Conservation (phyloP, 1,140 invertebrate species). For the Caenorhabditis remanei region DNA sequence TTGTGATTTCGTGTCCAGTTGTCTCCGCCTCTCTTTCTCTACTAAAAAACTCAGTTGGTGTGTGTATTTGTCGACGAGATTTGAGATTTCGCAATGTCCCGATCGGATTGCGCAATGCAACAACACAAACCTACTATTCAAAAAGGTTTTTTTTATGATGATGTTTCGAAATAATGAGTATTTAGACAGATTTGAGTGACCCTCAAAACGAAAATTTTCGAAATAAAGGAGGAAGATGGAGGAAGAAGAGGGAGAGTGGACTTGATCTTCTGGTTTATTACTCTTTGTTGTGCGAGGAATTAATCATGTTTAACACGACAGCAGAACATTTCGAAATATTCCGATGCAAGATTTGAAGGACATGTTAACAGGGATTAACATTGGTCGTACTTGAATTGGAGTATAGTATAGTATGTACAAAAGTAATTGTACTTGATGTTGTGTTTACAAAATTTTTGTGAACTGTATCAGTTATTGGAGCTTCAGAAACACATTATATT, state of each 20-base stretch:
- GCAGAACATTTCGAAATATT: neutral
- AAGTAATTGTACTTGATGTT: too few species aligned
- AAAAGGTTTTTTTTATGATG: neutral
- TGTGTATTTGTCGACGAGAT: conserved; percentile 21
- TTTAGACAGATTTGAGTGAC: neutral
- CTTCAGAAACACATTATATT: too few species aligned
- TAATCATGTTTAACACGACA: neutral
- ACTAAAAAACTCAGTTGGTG: neutral
- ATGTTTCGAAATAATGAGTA: conserved; percentile 9
- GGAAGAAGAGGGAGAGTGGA: neutral
- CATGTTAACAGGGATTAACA: too few species aligned
- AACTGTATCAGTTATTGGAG: too few species aligned
- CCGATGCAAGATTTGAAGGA: neutral
- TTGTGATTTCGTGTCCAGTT: conserved; percentile 34
- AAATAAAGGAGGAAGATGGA: neutral
- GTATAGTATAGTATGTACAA: too few species aligned
- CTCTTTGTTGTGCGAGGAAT: neutral
- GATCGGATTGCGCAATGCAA: conserved; percentile 26
- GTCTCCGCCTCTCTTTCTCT: conserved; percentile 11
- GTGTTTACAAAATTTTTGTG: too few species aligned
- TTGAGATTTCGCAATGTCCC: conserved; percentile 1
- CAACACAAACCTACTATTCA: neutral
- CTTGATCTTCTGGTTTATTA: neutral
- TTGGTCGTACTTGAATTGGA: too few species aligned
- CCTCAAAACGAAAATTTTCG: neutral